Evolutionary conservation across 2,888 invertebrate species (phyloP), one percentile per base, ranked within the genome.

Genomic region (Digitonthophagus gazella): DNA sequence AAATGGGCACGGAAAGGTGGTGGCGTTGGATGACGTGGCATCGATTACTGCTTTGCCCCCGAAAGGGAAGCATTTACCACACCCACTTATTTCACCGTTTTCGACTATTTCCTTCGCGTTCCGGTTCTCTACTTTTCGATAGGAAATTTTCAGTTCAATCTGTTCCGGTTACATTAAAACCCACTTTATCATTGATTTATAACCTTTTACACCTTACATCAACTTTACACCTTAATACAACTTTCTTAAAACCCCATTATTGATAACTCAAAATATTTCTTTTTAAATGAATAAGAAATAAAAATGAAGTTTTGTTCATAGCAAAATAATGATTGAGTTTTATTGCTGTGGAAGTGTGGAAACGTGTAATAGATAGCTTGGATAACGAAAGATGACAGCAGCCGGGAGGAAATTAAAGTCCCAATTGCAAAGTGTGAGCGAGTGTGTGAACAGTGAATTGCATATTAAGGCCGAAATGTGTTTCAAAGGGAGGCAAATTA

Each of bases 11-110:
- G 28, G 28, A 44, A 44, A 44, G 28, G 28, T 44, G 28, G 28
- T 44, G 11, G 28, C 28, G 28, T 44, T 18, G n/a, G 61, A 19
- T 61, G 61, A 61, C 61, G 61, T 61, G 6, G 18, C 19, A 61
- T 61, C 61, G 61, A 61, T 61, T 61, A 61, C 28, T 44, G 61
- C 20, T 61, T 61, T 20, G 61, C n/a, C 61, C 61, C 16, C 61
- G 18, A 61, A 18, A 18, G 61, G 61, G 20, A 61, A 61, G 61
- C 28, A 61, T 20, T 18, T 20, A 18, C 61, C 61, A 61, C 61
- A 20, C 61, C 61, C 61, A 61, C 61, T 61, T 61, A 61, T 61
- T 20, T 19, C 61, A 61, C 20, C 19, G 20, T 61, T 61, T 61
- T 61, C 61, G 20, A 61, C 61, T 61, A 61, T 61, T 61, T 61